Percentiles rank a stretch among this genome's conserved stretches.
Evolutionary conservation across 2,113 vertebrate species (phyloP).

Genomic region (Odobenus rosmarus): DNA sequence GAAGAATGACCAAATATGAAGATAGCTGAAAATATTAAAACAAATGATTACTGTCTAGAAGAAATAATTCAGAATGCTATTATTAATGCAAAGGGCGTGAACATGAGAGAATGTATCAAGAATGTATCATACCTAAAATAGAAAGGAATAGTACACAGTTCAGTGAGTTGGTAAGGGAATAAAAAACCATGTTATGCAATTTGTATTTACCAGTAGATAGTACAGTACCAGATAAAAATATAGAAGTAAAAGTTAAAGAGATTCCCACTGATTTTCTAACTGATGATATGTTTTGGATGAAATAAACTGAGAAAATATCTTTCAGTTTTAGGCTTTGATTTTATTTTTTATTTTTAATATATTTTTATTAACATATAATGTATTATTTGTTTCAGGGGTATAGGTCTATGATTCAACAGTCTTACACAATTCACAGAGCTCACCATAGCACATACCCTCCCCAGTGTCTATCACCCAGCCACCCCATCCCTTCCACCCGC

Average conservation of each 20-base stretch:
- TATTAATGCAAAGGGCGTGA: not conserved
- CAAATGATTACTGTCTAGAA: not conserved
- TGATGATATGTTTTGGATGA: not conserved
- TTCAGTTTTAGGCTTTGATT: not conserved
- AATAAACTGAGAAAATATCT: not conserved
- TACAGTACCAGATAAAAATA: not conserved
- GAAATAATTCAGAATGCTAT: not conserved
- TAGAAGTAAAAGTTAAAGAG: not conserved
- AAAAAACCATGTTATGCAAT: not conserved
- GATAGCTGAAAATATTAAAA: slow-evolving; percentile 2
- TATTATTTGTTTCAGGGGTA: too few relatives aligned
- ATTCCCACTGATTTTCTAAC: not conserved
- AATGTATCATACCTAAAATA: not conserved
- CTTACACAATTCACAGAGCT: too few relatives aligned
- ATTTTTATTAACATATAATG: too few relatives aligned
- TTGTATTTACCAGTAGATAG: not conserved
- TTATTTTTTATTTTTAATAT: not conserved
- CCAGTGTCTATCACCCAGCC: too few relatives aligned
- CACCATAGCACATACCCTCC: too few relatives aligned
- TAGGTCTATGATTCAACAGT: too few relatives aligned
- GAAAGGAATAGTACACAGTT: not conserved
- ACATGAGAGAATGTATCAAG: not conserved
- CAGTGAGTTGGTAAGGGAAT: not conserved
- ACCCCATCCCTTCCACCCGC: too few relatives aligned
- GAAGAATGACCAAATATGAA: not conserved